Base-by-base conservation (phyloP, 2,797 vertebrate species). In the Arctocebus calabarensis region DNA sequence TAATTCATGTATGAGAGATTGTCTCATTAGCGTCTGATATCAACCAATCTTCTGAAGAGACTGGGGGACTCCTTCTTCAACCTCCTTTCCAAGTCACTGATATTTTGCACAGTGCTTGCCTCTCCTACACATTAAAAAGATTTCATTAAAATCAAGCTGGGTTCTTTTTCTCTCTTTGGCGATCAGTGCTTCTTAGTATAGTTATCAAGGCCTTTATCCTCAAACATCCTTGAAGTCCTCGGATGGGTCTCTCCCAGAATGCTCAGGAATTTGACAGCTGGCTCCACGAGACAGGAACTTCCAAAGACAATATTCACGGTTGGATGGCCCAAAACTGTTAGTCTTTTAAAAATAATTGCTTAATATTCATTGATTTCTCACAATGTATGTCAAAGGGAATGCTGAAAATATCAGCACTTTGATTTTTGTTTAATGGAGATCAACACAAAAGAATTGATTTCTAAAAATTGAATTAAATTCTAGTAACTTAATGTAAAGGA, bases 131-230 rank as follows among this genome's bases (percentile, higher is more conserved):
- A 95, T 88, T 64, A 78, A 94, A 94, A 92, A 20, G 40, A 71
- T 89, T 92, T 92, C 90, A 90, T 88, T 84, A 92, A 95, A 90
- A 89, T 97, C 78, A 94, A 89, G 32, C 90, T 89, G 90, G 20
- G 74, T 93, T 94, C 32, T 84, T 87, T 84, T 81, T 87, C 84
- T 94, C 29, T 84, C 59, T 87, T 83, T 95, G 75, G 83, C 79
- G 29, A 84, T 84, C 57, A 92, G 45, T 43, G 61, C 37, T 91
- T 93, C 82, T 70, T 79, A 75, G 34, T 20, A 22, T 27, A 84
- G 45, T 34, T 68, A 75, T 92, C 70, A 57, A 45, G 27, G 23
- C 48, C 84, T 95, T 94, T 94, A 55, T 93, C 12, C 29, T 86
- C 23, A 84, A 62, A 83, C 45, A 73, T 32, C 48, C 59, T 93